Evolutionary conservation across 1,140 invertebrate genomes (phyloP), one percentile per base, ranked within the genome.

Genomic region (Choristoneura fumiferana): DNA sequence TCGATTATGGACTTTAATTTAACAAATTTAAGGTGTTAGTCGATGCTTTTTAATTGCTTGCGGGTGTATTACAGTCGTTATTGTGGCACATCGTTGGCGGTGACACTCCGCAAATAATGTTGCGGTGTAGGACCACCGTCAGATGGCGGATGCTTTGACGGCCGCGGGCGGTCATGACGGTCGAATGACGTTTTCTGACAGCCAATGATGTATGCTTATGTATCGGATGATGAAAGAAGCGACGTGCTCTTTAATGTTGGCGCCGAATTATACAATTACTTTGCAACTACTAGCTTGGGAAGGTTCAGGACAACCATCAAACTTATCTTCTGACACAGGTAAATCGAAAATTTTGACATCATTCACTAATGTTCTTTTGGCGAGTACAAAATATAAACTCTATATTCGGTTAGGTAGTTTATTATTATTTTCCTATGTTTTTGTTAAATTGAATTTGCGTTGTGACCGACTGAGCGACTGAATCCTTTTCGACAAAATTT

Each of bases 21-120:
- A 0, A 29, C 6, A 13, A 14, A 29, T n/a, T 12, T 49, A 49
- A 22, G 22, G 43, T 49, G n/a, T n/a, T 29, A 4, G 9, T 8
- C 22, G 1, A 8, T 39, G 39, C 22, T 33, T 1, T 29, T 15
- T 15, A 10, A 12, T 17, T 12, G 4, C 3, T 39, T 22, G 13
- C 15, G 18, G 22, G 54, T 17, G 43, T 33, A 10, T 43, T 18
- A 18, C 40, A 43, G 29, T 12, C 17, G 43, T 29, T 71, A 73
- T 73, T 73, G 69, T 69, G 62, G 49, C 54, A 58, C 67, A 57
- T 60, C 70, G 72, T 71, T 72, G 73, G 74, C 71, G 75, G 75
- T 78, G 72, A 74, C 71, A 70, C 63, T 57, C 73, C 59, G 69
- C 69, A 74, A 72, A 74, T 78, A 78, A 69, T 69, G 71, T 75